phyloP scores from a whole-genome alignment of 2,888 invertebrate genomes.

The Trisateles emortualis region DNA sequence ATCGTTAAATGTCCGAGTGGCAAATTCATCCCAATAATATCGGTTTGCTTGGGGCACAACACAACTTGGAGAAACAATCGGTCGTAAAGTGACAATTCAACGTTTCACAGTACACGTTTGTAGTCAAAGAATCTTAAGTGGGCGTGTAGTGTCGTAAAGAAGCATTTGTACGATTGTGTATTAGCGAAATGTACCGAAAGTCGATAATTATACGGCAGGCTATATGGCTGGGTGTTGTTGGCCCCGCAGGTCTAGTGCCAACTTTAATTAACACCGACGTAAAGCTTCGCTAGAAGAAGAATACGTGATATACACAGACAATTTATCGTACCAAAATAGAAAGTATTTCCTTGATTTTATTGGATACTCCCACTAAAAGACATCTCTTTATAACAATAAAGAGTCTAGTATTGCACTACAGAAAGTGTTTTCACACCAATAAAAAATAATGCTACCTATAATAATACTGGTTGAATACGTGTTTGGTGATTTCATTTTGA shows the following conservation, averaged over 20 bases:
- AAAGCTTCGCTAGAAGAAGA: constrained; percentile 57
- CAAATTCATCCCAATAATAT: constrained; percentile 57
- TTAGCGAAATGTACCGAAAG: constrained; percentile 62
- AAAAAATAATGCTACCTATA: constrained; percentile 1
- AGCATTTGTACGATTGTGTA: constrained; percentile 55
- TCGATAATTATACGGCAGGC: constrained; percentile 59
- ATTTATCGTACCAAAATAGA: constrained; percentile 50
- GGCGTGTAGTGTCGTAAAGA: constrained; percentile 57
- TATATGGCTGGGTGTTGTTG: constrained; percentile 49
- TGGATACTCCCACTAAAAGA: not conserved
- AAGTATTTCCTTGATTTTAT: not conserved
- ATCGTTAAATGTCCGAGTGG: constrained; percentile 45
- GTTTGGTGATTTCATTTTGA: not conserved
- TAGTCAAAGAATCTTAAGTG: constrained; percentile 45
- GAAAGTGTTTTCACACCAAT: not conserved
- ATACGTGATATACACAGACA: constrained; percentile 63
- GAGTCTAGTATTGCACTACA: constrained; percentile 46
- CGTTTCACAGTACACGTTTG: constrained; percentile 43
- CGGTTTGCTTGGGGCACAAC: constrained; percentile 40
- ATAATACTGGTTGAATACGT: not conserved
- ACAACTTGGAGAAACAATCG: constrained; percentile 56
- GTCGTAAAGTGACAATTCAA: constrained; percentile 68
- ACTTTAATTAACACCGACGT: constrained; percentile 72
- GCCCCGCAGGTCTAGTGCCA: constrained; percentile 49
- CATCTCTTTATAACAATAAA: not conserved